Conservation (phyloP, 2,888 invertebrate species). For the Cremastinae sp. region DNA sequence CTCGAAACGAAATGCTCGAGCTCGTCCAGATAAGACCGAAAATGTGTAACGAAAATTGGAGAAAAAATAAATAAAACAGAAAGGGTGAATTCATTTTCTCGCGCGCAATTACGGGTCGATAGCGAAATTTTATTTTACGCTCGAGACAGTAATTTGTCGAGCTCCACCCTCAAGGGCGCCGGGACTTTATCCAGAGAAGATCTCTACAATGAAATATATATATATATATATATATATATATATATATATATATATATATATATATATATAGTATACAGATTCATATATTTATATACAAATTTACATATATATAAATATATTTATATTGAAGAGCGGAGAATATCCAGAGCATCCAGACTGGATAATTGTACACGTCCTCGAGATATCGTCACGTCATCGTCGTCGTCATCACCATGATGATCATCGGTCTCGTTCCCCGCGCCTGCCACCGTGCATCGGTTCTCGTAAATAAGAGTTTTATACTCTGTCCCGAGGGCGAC, state of each 20-base stretch:
- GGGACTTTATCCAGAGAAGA: constrained; percentile 38
- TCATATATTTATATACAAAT: too few species aligned
- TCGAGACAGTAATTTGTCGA: neutral
- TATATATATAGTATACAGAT: too few species aligned
- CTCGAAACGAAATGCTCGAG: too few species aligned
- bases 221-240: constrained; percentile 40
- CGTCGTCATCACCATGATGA: constrained; percentile 10
- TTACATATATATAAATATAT: constrained; percentile 47
- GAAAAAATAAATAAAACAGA: neutral
- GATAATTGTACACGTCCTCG: constrained; percentile 45
- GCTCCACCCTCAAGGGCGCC: constrained; percentile 45
- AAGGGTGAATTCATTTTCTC: neutral
- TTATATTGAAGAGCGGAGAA: constrained; percentile 34
- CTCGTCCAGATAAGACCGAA: too few species aligned
- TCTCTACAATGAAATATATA: constrained; percentile 41
- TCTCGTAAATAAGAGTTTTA: neutral
- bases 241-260: constrained; percentile 42
- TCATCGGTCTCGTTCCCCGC: neutral
- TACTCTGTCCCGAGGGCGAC: neutral
- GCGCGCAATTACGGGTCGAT: neutral
- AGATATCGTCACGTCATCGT: constrained; percentile 43
- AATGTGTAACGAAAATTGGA: too few species aligned
- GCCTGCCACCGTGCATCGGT: neutral
- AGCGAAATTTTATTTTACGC: neutral
- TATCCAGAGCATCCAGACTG: constrained; percentile 45